A percentile compares a stretch with the other conserved stretches of the same genome.
Conservation (phyloP, 2,113 vertebrate genomes). For the Syrmaticus mikado region DNA sequence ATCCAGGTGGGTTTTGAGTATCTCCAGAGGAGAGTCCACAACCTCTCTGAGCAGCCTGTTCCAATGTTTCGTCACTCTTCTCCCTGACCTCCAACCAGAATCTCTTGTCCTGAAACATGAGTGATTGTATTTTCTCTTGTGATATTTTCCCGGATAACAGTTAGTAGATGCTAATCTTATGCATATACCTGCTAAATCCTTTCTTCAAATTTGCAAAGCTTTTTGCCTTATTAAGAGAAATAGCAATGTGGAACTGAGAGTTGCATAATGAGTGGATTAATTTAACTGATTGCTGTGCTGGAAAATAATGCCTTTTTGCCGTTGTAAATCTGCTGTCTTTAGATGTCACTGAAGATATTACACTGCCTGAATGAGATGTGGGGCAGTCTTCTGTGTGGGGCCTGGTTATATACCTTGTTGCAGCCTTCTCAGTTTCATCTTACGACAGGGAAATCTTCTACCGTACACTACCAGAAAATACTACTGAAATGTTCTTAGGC, state of each 20-base stretch:
- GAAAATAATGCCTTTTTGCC: neutral
- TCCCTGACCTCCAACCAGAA: neutral
- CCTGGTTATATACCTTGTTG: neutral
- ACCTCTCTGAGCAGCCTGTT: neutral
- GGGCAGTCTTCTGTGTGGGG: neutral
- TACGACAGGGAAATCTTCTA: neutral
- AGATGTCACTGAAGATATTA: neutral
- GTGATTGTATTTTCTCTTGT: neutral
- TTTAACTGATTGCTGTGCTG: neutral
- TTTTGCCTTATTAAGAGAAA: slow-evolving; percentile 29
- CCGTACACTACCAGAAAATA: neutral
- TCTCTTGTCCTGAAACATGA: neutral
- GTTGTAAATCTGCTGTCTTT: neutral
- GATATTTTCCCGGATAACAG: neutral
- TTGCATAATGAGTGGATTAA: slow-evolving; percentile 25
- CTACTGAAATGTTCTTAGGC: neutral
- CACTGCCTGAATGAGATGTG: neutral
- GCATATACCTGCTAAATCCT: slow-evolving; percentile 11
- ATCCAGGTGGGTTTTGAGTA: too few species aligned
- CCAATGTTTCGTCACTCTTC: neutral
- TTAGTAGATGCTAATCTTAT: slow-evolving; percentile 18
- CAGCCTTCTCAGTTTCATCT: neutral
- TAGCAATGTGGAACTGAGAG: neutral
- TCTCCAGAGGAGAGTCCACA: too few species aligned
- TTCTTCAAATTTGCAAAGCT: slow-evolving; percentile 51